Evolutionary conservation across 2,888 invertebrate species (phyloP).

Genomic region (Stenurella melanura): DNA sequence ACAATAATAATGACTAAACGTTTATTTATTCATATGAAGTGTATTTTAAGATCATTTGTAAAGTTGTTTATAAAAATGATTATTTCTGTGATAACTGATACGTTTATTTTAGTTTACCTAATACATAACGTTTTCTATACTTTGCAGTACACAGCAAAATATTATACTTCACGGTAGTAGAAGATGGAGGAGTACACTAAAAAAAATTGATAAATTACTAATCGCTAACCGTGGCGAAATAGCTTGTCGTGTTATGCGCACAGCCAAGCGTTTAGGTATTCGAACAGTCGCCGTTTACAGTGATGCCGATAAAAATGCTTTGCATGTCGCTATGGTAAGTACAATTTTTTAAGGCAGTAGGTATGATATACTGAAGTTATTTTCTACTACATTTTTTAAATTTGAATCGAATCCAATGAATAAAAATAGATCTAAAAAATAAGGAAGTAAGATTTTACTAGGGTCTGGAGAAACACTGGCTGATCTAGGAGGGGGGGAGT

Average conservation of each 20-base stretch:
- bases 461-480: too few relatives aligned
- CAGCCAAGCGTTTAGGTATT: conserved; percentile 90
- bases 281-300: conserved; percentile 97
- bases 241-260: conserved; percentile 93
- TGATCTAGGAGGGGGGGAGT: too few relatives aligned
- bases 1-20: too few relatives aligned
- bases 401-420: too few relatives aligned
- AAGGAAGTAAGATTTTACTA: too few relatives aligned
- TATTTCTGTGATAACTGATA: not conserved
- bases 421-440: too few relatives aligned
- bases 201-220: conserved; percentile 83
- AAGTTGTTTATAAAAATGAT: not conserved
- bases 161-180: not conserved
- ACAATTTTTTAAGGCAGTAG: not conserved
- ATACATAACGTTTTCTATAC: not conserved
- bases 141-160: not conserved
- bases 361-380: not conserved
- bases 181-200: conserved; percentile 67
- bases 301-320: conserved; percentile 89
- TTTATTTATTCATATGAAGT: too few relatives aligned
- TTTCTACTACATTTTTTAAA: not conserved
- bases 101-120: not conserved
- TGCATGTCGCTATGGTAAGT: conserved; percentile 86
- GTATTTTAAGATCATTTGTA: not conserved
- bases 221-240: conserved; percentile 99